Evolutionary conservation across 2,888 invertebrate genomes (phyloP).

Genomic region (Bruchidius siliquastri): DNA sequence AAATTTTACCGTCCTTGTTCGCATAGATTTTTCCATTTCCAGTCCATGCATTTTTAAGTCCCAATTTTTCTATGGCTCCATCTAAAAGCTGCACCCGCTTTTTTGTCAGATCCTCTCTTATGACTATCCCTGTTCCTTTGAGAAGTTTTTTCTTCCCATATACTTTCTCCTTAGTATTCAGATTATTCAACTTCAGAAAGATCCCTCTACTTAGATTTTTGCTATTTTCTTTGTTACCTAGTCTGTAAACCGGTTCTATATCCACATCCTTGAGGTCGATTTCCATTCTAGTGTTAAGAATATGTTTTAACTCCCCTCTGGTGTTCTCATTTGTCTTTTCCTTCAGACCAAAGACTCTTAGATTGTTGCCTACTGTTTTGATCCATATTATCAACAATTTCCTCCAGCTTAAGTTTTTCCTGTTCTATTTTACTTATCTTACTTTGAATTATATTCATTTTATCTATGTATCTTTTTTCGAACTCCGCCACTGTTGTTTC

Average conservation of each 20-base stretch:
- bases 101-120: background rate
- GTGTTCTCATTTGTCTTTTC: too few species aligned
- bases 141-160: too few species aligned
- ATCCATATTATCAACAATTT: background rate
- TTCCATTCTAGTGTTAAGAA: too few species aligned
- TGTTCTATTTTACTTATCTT: background rate
- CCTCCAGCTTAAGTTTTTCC: background rate
- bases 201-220: too few species aligned
- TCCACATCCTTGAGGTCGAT: too few species aligned
- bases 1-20: background rate
- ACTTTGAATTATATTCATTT: background rate
- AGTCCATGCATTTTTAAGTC: slow-evolving; percentile 5
- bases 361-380: background rate
- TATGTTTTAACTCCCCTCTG: too few species aligned
- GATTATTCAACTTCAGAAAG: too few species aligned
- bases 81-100: background rate
- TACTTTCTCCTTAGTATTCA: too few species aligned
- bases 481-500: slow-evolving; percentile 4
- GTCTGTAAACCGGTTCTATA: too few species aligned
- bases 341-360: too few species aligned
- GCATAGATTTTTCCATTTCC: slow-evolving; percentile 2
- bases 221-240: too few species aligned
- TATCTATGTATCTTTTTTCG: background rate
- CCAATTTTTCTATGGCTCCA: background rate
- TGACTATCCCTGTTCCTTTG: too few species aligned